These are phyloP conservation scores for Notiomystis cincta DNA, from an alignment of 2,113 vertebrate species.

Conservation along the genomic window DNA sequence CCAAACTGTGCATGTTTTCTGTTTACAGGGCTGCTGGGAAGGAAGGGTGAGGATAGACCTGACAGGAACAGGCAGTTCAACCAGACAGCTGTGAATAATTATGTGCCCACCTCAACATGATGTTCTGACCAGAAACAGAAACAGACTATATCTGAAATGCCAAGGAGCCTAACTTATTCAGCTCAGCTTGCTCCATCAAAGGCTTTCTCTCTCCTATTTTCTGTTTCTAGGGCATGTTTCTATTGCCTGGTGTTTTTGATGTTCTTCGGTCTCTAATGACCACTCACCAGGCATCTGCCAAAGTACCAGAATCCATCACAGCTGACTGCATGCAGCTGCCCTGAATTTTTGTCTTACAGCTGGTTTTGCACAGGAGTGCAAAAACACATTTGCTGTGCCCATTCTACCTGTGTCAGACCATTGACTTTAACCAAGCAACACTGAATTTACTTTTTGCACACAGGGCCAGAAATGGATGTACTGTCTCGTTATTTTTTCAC, in stretches of 20 bases:
- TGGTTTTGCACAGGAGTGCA: background rate
- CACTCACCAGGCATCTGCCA: background rate
- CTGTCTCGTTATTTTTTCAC: background rate
- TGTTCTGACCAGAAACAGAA: constrained; percentile 15
- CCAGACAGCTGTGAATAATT: constrained; percentile 40
- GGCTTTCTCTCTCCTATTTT: background rate
- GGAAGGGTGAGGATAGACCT: constrained; percentile 32
- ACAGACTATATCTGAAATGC: background rate
- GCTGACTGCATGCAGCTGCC: background rate
- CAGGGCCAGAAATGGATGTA: background rate
- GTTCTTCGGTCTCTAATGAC: background rate
- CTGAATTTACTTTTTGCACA: background rate
- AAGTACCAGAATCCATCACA: background rate
- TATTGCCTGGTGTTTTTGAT: background rate
- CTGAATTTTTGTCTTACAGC: background rate
- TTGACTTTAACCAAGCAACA: background rate
- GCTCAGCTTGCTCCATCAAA: background rate
- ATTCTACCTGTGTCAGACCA: background rate
- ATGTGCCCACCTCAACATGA: constrained; percentile 4
- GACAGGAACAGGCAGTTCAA: constrained; percentile 30
- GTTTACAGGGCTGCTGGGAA: constrained; percentile 19
- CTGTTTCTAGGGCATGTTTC: background rate
- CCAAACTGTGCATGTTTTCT: constrained; percentile 4
- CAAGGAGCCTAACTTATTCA: background rate
- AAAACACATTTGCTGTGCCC: background rate